Conservation (phyloP, 2,888 invertebrate genomes). For the Ichneumoninae sp. region DNA sequence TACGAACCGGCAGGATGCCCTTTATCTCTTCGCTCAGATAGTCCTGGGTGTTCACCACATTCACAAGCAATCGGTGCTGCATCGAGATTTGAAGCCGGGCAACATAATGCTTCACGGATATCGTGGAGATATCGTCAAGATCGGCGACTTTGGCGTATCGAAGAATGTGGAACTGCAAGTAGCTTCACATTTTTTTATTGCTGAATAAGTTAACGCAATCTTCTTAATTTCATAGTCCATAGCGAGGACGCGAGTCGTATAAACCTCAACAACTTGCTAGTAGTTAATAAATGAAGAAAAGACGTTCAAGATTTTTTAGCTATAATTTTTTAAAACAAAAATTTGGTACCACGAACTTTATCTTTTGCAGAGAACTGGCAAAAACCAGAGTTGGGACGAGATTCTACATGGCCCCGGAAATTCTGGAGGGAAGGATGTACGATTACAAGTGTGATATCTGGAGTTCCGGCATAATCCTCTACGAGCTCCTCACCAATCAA, state of each 20-base stretch:
- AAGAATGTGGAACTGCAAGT: constrained; percentile 85
- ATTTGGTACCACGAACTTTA: not conserved
- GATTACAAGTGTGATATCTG: constrained; percentile 94
- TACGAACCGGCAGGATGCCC: constrained; percentile 73
- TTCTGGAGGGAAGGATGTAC: constrained; percentile 91
- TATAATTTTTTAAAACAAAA: not conserved
- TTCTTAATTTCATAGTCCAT: too few species aligned
- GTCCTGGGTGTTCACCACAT: constrained; percentile 92
- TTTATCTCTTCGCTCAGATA: constrained; percentile 88
- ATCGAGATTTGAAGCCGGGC: constrained; percentile 93
- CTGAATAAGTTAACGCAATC: not conserved
- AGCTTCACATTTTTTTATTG: not conserved
- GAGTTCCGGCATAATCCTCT: constrained; percentile 94
- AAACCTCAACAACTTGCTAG: not conserved
- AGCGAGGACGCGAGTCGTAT: too few species aligned
- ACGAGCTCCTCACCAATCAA: constrained; percentile 87
- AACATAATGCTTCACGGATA: constrained; percentile 92
- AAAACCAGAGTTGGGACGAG: constrained; percentile 75
- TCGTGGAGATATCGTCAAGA: constrained; percentile 89
- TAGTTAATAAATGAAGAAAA: not conserved
- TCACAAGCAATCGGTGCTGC: constrained; percentile 91
- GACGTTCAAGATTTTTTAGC: not conserved
- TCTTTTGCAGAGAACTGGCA: constrained; percentile 32
- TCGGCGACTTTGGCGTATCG: constrained; percentile 94
- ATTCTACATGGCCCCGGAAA: constrained; percentile 94